Evolutionary conservation across 1,140 invertebrate species (phyloP).

Genomic region (Drosophila kepulauana): DNA sequence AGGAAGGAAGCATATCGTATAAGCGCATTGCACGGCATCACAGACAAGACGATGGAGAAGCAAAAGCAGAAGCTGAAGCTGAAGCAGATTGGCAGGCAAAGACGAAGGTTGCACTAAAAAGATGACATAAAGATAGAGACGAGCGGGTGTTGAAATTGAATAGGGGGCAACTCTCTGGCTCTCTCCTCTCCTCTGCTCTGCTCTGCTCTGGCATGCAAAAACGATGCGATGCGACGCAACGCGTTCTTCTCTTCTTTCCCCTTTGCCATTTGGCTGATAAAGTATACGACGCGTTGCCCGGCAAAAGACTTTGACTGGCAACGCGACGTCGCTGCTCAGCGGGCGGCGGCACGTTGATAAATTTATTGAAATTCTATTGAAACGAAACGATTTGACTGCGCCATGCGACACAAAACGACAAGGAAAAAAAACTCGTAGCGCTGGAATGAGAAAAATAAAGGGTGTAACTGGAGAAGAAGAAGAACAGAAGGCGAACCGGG

Average conservation of each 20-base stretch:
- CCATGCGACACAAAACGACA: slow-evolving; percentile 13
- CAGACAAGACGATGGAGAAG: slow-evolving; percentile 39
- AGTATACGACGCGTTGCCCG: slow-evolving; percentile 68
- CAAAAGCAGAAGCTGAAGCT: background rate
- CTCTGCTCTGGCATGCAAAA: slow-evolving; percentile 60
- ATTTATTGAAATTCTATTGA: slow-evolving; percentile 84
- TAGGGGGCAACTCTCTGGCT: slow-evolving; percentile 48
- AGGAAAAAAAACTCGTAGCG: too few relatives aligned
- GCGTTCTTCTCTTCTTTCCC: background rate
- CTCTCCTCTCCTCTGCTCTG: too few relatives aligned
- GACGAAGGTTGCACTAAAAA: slow-evolving; percentile 72
- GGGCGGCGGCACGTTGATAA: slow-evolving; percentile 71
- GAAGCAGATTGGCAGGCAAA: slow-evolving; percentile 12
- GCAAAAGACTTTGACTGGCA: slow-evolving; percentile 33
- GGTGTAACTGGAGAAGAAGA: background rate
- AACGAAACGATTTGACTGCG: slow-evolving; percentile 81
- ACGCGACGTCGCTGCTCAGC: slow-evolving; percentile 31
- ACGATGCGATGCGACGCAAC: slow-evolving; percentile 11
- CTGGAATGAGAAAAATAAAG: background rate
- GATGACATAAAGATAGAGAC: slow-evolving; percentile 75
- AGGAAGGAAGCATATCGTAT: slow-evolving; percentile 74
- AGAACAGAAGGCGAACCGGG: background rate
- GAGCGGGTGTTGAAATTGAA: slow-evolving; percentile 78
- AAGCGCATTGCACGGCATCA: slow-evolving; percentile 71
- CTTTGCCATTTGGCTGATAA: slow-evolving; percentile 49